Evolutionary conservation across 2,888 invertebrate species (phyloP), one percentile per base, ranked within the genome.

Genomic region (Mayetiola destructor): DNA sequence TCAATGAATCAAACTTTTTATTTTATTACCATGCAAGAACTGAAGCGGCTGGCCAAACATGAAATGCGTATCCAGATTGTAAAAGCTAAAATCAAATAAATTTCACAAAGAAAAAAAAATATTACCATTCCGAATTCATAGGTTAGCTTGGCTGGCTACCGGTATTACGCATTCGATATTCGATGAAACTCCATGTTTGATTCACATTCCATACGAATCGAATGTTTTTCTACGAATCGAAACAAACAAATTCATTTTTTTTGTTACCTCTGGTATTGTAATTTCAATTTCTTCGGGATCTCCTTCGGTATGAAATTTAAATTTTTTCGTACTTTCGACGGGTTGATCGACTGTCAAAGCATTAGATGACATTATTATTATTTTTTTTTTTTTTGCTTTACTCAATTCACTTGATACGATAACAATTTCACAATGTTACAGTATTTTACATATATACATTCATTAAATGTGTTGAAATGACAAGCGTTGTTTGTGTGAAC

Each of bases 41-140:
- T 10, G 91, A 90, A 56, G 95, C 91, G 62, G 88, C 88, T 0
- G 94, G 93, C 96, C 95, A 96, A 64, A 91, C 90, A 77, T 94
- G 93, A 73, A 92, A 89, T 57, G 91, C 93, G 75, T 94, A 95
- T 63, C 85, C 87, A 14, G 88, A 86, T 69, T 89, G 85, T 37
- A 88, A 73, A 60, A 88, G 76, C 84, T 90, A 75, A 76, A 57
- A 48, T 18, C 6, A 37, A 32, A 37, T 6, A 56, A 30, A 36
- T n/a, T n/a, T n/a, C n/a, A n/a, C 8, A 14, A 40, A 12, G n/a
- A n/a, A n/a, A 21, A 30, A 39, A 39, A 56, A n/a, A 53, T 23
- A 9, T 8, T 42, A 10, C 35, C 10, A 35, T 35, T 35, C n/a
- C n/a, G n/a, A n/a, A n/a, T 54, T 54, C 32, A 8, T 54, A 18